These are phyloP conservation scores for Pocillopora grandis DNA, from an alignment of 92 coral and sea anemone genomes.

Conservation along the genomic window DNA sequence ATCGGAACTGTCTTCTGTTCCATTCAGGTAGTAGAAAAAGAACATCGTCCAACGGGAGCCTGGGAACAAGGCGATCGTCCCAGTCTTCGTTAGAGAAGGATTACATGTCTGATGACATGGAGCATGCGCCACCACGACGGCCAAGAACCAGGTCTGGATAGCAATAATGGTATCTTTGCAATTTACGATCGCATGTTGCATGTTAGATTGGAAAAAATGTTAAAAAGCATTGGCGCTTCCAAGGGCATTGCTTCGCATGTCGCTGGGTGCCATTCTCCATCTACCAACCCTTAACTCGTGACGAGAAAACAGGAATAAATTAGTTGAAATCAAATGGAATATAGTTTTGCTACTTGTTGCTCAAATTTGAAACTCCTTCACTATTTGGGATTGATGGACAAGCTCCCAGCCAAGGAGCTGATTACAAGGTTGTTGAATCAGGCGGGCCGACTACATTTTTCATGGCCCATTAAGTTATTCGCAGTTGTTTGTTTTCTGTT, in stretches of 20 bases:
- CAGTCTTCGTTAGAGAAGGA: constrained; percentile 80
- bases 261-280: too few relatives aligned
- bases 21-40: constrained; percentile 40
- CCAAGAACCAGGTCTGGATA: constrained; percentile 41
- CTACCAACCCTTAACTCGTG: too few relatives aligned
- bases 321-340: too few relatives aligned
- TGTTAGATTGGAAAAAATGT: too few relatives aligned
- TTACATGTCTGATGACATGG: constrained; percentile 64
- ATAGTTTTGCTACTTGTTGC: too few relatives aligned
- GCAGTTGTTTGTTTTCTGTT: neutral
- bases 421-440: neutral
- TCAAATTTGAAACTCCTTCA: too few relatives aligned
- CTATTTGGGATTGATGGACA: too few relatives aligned
- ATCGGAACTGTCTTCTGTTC: neutral
- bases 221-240: too few relatives aligned
- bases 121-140: constrained; percentile 32
- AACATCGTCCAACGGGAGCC: constrained; percentile 65
- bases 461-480: neutral
- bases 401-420: too few relatives aligned
- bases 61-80: constrained; percentile 79
- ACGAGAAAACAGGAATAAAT: too few relatives aligned
- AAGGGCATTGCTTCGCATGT: too few relatives aligned
- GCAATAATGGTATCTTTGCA: neutral
- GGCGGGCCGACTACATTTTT: neutral
- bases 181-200: neutral